These are phyloP conservation scores for Hypothenemus hampei DNA, from an alignment of 1,140 invertebrate species.

Conservation along the genomic window DNA sequence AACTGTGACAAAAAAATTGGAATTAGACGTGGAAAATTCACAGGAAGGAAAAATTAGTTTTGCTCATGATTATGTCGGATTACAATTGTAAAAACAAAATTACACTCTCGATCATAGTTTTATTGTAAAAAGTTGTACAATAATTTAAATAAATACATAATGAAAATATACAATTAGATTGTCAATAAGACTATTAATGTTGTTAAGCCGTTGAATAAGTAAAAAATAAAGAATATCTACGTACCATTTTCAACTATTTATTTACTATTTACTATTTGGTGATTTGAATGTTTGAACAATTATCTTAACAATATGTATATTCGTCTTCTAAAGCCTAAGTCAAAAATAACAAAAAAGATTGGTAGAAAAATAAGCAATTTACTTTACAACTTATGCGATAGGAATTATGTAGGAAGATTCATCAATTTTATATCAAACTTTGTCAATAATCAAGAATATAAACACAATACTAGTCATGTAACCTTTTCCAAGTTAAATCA, in stretches of 20 bases:
- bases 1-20: constrained; percentile 19
- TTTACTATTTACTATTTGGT: background rate
- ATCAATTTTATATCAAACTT: background rate
- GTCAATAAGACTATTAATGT: background rate
- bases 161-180: background rate
- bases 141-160: too few species aligned
- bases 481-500: background rate
- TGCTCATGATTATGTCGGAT: constrained; percentile 14
- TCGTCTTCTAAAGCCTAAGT: background rate
- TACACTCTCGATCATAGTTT: background rate
- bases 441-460: background rate
- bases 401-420: background rate
- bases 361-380: background rate
- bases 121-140: too few species aligned
- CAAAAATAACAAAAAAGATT: background rate
- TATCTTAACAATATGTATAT: background rate
- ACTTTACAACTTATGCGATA: background rate
- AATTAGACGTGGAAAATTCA: background rate
- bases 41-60: constrained; percentile 9
- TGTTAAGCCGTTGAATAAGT: background rate
- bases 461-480: background rate
- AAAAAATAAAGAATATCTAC: background rate
- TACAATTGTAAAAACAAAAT: background rate
- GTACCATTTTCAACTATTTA: background rate
- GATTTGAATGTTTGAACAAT: background rate